Percentiles rank a stretch among this genome's conserved stretches.
Evolutionary conservation across 2,888 invertebrate genomes (phyloP).

Genomic region (Macrophya alboannulata): DNA sequence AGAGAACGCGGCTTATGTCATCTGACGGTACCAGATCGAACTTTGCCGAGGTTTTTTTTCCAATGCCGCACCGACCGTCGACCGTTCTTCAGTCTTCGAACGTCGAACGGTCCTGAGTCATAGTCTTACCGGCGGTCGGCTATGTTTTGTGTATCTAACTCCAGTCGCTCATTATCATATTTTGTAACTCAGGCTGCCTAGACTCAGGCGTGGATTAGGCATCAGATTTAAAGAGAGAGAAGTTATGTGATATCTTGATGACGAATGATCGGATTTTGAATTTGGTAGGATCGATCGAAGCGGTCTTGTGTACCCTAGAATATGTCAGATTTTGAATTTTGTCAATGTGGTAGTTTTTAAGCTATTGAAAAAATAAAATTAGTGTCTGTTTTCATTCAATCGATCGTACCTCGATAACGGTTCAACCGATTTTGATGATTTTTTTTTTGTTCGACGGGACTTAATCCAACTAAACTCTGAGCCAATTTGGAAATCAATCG

Average conservation of each 20-base stretch:
- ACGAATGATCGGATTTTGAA: not conserved
- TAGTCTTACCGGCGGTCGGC: not conserved
- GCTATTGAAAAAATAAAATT: not conserved
- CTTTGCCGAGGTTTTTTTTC: slow-evolving; percentile 8
- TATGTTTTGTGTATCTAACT: not conserved
- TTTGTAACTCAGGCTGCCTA: not conserved
- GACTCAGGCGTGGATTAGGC: not conserved
- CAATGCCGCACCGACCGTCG: not conserved
- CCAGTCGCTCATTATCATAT: not conserved
- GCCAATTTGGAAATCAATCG: not conserved
- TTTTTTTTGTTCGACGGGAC: not conserved
- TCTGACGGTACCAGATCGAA: slow-evolving; percentile 14
- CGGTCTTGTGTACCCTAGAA: not conserved
- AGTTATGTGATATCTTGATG: not conserved
- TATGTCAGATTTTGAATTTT: not conserved
- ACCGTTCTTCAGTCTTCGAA: not conserved
- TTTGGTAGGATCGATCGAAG: no score
- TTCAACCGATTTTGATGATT: not conserved
- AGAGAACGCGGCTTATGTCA: slow-evolving; percentile 7
- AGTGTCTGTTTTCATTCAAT: not conserved
- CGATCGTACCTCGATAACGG: not conserved
- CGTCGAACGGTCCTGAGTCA: not conserved
- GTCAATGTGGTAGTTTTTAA: not conserved
- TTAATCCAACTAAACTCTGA: no score
- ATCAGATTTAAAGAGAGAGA: not conserved